Percentiles rank a stretch among this genome's conserved stretches.
phyloP scores from a whole-genome alignment of 2,888 invertebrate genomes.

The Idaea biselata region DNA sequence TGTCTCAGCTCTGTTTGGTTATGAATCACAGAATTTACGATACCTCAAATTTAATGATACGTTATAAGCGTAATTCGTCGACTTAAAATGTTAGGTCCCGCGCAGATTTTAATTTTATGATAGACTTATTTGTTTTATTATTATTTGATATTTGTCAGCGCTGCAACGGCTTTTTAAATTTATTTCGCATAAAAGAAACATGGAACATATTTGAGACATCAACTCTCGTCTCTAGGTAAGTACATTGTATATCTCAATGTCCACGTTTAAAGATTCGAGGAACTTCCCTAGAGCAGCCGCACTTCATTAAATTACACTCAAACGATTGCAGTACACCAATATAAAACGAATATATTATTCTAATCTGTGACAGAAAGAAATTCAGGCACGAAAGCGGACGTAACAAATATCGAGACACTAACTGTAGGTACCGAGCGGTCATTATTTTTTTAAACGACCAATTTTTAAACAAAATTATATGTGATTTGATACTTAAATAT shows the following conservation, averaged over 20 bases:
- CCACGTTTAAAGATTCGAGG: background rate
- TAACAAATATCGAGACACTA: slow-evolving; percentile 45
- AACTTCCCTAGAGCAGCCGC: slow-evolving; percentile 22
- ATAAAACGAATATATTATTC: slow-evolving; percentile 7
- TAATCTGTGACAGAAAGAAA: slow-evolving; percentile 12
- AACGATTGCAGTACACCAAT: slow-evolving; percentile 22
- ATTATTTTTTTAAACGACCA: slow-evolving; percentile 27
- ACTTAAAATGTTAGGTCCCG: too few species aligned
- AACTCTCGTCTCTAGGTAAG: too few species aligned
- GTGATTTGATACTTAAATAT: slow-evolving; percentile 19
- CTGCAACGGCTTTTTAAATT: background rate
- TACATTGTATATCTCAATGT: too few species aligned
- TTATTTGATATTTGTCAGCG: background rate
- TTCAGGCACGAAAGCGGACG: slow-evolving; percentile 36
- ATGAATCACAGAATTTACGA: too few species aligned
- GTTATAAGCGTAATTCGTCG: too few species aligned
- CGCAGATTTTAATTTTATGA: background rate
- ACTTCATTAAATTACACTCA: slow-evolving; percentile 28
- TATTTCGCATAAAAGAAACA: too few species aligned
- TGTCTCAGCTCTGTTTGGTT: too few species aligned
- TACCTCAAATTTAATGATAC: too few species aligned
- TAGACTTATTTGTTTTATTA: too few species aligned
- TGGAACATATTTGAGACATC: too few species aligned
- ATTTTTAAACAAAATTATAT: slow-evolving; percentile 24
- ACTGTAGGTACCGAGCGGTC: slow-evolving; percentile 9